Conservation (phyloP, 2,113 vertebrate genomes). For the Excalfactoria chinensis region DNA sequence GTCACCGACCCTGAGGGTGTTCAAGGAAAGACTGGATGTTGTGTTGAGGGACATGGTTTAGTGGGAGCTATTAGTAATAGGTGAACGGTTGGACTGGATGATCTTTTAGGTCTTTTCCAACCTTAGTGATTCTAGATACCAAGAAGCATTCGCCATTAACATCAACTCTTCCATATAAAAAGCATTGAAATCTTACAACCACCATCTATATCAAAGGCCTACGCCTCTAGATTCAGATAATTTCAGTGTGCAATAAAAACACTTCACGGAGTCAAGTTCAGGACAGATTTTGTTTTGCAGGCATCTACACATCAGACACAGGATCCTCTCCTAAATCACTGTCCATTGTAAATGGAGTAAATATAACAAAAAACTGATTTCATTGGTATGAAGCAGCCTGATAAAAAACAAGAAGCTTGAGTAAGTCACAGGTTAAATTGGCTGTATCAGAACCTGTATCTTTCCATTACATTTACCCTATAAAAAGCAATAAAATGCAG, state of each 20-base stretch:
- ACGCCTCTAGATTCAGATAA: neutral
- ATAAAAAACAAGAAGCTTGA: neutral
- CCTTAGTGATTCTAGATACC: neutral
- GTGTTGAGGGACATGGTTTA: no score
- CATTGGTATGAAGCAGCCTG: neutral
- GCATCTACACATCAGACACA: neutral
- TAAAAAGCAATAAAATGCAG: neutral
- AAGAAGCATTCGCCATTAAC: neutral
- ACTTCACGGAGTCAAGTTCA: neutral
- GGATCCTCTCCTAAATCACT: neutral
- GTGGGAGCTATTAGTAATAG: no score
- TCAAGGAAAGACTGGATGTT: no score
- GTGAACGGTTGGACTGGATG: no score
- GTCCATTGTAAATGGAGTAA: neutral
- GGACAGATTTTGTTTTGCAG: neutral
- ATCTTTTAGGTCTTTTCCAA: no score
- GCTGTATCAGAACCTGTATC: neutral
- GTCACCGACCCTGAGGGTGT: no score
- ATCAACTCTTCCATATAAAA: neutral
- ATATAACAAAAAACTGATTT: neutral
- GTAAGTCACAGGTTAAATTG: neutral
- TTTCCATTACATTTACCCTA: neutral
- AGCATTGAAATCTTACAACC: neutral
- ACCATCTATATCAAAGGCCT: neutral
- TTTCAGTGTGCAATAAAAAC: neutral